Evolutionary conservation across 2,888 invertebrate genomes (phyloP), one percentile per base, ranked within the genome.

Genomic region (Drosophila testacea): DNA sequence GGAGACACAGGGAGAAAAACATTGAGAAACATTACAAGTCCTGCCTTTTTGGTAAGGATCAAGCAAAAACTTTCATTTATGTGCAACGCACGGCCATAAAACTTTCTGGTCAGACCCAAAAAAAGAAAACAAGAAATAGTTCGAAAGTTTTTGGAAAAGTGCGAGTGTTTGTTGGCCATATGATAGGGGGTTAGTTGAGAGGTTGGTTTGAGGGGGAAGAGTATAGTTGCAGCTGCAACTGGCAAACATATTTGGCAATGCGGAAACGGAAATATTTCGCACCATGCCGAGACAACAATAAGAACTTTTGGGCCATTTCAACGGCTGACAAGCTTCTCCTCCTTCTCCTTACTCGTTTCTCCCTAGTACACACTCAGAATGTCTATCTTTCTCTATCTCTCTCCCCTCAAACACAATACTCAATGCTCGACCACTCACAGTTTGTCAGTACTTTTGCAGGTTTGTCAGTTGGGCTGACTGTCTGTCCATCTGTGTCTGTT

Each of bases 261-360:
- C 90, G 85, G 90, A 89, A 89, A 76, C 85, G 90, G 88, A 88
- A 89, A 88, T 88, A 88, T 88, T 89, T 89, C 88, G 81, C 90
- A 88, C 89, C 78, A 86, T 72, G 81, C 69, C 72, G 70, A 79
- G 83, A 81, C 86, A 85, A 79, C 85, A 80, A 67, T 72, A 64
- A 81, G 68, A 79, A 84, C 84, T 86, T 71, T 83, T 61, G 69
- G 63, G 77, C 82, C 80, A 77, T 83, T 79, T 81, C 83, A 81
- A 76, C 78, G 75, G 66, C 85, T 85, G 83, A 85, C 82, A 82
- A 75, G 54, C 55, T 60, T 42, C 69, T 1, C 5, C 47, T 11
- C 1, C 28, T 6, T 1, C 28, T 3, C 39, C 16, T 9, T 22
- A n/a, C 32, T 32, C 11, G 46, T 6, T 4, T n/a, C 47, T 9